Conservation (phyloP, 2,888 invertebrate species). For the Phymatocera aterrima region DNA sequence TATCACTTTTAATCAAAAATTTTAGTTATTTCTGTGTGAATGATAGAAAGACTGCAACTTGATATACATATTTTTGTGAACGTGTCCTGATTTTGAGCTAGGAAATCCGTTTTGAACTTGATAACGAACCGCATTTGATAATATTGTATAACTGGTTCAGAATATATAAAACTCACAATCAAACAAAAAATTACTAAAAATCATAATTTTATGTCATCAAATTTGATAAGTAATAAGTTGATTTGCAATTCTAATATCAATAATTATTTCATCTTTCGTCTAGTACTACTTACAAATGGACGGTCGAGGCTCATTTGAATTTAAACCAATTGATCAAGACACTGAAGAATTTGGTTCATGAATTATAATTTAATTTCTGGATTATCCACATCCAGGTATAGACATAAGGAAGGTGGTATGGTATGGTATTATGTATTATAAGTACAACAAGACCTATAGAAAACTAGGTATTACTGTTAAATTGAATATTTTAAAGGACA, state of each 20-base stretch:
- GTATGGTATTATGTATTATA: constrained; percentile 40
- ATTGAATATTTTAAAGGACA: neutral
- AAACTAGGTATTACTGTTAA: constrained; percentile 6
- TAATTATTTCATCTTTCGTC: constrained; percentile 62
- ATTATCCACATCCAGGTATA: constrained; percentile 7
- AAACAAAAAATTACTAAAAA: too few species aligned
- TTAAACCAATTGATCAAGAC: constrained; percentile 89
- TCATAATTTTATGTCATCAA: neutral
- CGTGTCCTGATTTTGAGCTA: too few species aligned
- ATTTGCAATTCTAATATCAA: too few species aligned
- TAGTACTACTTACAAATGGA: constrained; percentile 96
- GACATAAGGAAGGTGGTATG: constrained; percentile 40
- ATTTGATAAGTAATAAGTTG: neutral
- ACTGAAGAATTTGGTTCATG: constrained; percentile 97
- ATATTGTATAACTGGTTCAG: too few species aligned
- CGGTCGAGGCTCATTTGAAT: constrained; percentile 93
- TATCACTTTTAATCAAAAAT: too few species aligned
- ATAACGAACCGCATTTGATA: too few species aligned
- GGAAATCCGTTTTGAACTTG: too few species aligned
- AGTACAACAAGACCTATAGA: constrained; percentile 12
- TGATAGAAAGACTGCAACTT: too few species aligned
- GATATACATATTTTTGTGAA: too few species aligned
- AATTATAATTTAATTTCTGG: constrained; percentile 66
- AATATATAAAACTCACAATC: too few species aligned
- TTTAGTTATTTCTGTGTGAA: too few species aligned